phyloP scores from a whole-genome alignment of 2,113 vertebrate species.

The Entelurus aequoreus region DNA sequence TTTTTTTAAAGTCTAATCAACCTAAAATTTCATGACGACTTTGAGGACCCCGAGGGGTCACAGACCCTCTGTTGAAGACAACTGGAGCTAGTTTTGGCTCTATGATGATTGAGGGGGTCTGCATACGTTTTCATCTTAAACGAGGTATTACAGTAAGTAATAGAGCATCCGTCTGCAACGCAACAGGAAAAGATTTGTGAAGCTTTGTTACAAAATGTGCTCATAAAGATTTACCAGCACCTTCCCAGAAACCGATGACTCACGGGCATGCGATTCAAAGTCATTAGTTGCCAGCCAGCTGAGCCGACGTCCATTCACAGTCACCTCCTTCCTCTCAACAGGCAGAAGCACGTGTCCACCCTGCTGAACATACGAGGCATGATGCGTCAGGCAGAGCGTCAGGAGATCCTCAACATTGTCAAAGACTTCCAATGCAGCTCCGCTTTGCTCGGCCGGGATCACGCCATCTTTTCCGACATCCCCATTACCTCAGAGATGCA shows the following conservation, averaged over 20 bases:
- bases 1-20: too few relatives aligned
- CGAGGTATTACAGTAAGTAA: too few relatives aligned
- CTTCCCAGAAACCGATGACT: slow-evolving; percentile 38
- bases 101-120: too few relatives aligned
- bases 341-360: slow-evolving; percentile 81
- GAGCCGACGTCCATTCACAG: slow-evolving; percentile 24
- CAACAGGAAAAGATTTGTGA: too few relatives aligned
- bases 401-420: slow-evolving; percentile 82
- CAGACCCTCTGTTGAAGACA: too few relatives aligned
- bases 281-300: slow-evolving; percentile 18
- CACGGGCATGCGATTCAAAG: slow-evolving; percentile 14
- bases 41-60: too few relatives aligned
- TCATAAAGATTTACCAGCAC: background rate
- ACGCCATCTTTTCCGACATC: slow-evolving; percentile 78
- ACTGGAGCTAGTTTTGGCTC: too few relatives aligned
- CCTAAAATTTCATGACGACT: too few relatives aligned
- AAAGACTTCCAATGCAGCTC: slow-evolving; percentile 73
- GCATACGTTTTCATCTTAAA: too few relatives aligned
- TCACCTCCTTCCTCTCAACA: slow-evolving; percentile 47
- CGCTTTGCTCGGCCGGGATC: slow-evolving; percentile 55
- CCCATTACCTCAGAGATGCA: slow-evolving; percentile 71
- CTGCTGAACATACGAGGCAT: slow-evolving; percentile 82
- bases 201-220: background rate
- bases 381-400: slow-evolving; percentile 70
- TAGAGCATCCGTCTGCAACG: too few relatives aligned